These are phyloP conservation scores for Euschistus heros DNA, from an alignment of 1,140 invertebrate genomes.

Conservation along the genomic window DNA sequence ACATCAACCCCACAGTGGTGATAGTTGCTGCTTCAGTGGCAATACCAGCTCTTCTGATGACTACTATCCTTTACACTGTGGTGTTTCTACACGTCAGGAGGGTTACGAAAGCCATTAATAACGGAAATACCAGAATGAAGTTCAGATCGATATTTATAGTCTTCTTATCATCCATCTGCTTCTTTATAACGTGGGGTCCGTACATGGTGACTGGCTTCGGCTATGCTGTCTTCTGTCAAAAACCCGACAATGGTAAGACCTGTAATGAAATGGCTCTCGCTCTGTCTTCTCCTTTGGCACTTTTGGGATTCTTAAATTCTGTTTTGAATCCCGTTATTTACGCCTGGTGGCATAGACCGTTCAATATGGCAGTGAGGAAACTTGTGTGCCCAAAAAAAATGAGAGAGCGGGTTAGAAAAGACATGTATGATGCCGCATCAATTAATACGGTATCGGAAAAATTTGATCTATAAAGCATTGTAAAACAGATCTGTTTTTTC, in stretches of 20 bases:
- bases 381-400: not conserved
- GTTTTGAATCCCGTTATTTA: conserved; percentile 60
- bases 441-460: not conserved
- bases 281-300: conserved; percentile 41
- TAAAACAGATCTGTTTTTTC: no score
- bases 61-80: not conserved
- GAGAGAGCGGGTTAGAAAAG: not conserved
- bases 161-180: not conserved
- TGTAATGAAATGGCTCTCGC: not conserved
- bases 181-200: not conserved
- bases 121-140: not conserved
- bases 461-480: not conserved
- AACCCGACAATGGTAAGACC: not conserved
- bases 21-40: not conserved
- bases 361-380: conserved; percentile 26
- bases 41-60: not conserved
- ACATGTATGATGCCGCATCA: not conserved
- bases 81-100: not conserved
- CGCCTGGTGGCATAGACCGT: conserved; percentile 55
- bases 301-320: conserved; percentile 51
- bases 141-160: not conserved
- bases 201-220: not conserved
- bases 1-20: not conserved
- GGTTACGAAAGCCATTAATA: not conserved
- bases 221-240: not conserved